Conservation (phyloP, 53 echinoderm and acorn worm species). For the Holothuria leucospilota region DNA sequence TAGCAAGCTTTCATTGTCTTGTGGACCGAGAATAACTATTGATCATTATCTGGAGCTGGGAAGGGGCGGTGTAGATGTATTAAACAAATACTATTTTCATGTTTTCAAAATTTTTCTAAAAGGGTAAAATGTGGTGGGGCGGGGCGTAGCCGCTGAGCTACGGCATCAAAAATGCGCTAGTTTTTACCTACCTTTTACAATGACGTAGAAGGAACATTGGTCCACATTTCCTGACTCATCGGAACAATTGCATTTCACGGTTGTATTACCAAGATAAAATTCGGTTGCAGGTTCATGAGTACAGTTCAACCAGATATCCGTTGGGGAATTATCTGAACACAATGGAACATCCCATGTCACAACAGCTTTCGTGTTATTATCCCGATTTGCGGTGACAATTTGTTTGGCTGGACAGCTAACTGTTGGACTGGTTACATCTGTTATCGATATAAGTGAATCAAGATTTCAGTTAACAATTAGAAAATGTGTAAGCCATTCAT, state of each 20-base stretch:
- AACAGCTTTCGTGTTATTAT: background rate
- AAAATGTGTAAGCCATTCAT: too few relatives aligned
- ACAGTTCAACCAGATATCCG: background rate
- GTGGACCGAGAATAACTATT: too few relatives aligned
- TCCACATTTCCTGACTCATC: background rate
- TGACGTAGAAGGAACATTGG: conserved; percentile 1
- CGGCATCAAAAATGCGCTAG: too few relatives aligned
- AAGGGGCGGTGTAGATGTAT: too few relatives aligned
- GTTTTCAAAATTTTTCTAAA: too few relatives aligned
- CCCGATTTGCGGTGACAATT: background rate
- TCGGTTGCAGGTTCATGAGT: background rate
- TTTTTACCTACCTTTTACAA: background rate
- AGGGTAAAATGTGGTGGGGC: too few relatives aligned
- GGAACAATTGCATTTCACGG: background rate
- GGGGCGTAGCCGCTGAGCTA: too few relatives aligned
- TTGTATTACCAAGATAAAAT: background rate
- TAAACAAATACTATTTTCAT: too few relatives aligned
- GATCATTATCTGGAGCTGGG: too few relatives aligned
- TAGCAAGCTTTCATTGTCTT: too few relatives aligned
- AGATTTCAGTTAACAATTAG: too few relatives aligned
- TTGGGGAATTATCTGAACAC: background rate
- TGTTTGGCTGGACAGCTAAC: background rate
- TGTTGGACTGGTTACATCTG: background rate
- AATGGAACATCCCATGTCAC: background rate
- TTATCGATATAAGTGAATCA: too few relatives aligned